Evolutionary conservation across 2,113 vertebrate species (phyloP).

Genomic region (Oenanthe oenanthe): DNA sequence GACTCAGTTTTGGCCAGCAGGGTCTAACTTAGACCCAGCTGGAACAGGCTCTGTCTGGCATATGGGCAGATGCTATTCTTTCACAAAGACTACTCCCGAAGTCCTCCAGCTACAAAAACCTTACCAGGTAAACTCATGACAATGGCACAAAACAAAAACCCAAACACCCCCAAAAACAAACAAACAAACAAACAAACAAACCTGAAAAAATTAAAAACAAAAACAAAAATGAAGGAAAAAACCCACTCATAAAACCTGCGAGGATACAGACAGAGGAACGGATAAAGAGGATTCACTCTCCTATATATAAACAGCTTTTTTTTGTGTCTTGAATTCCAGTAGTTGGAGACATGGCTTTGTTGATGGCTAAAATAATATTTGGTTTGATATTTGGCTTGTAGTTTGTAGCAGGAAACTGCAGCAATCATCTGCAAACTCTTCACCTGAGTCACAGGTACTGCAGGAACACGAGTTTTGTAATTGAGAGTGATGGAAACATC

Average conservation of each 20-base stretch:
- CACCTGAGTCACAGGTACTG: not conserved
- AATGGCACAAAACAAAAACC: not conserved
- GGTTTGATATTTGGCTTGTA: not conserved
- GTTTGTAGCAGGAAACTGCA: not conserved
- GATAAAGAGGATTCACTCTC: not conserved
- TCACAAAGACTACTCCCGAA: not conserved
- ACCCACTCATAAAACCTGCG: not conserved
- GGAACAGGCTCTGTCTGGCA: not conserved
- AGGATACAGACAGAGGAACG: not conserved
- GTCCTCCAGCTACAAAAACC: not conserved
- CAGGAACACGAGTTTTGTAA: not conserved
- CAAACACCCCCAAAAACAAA: accelerated
- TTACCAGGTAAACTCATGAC: not conserved
- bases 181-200: no score
- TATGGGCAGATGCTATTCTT: not conserved
- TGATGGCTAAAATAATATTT: not conserved
- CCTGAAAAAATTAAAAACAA: no score
- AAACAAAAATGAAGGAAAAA: no score
- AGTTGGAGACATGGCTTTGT: not conserved
- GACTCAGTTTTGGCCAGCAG: not conserved
- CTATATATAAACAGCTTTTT: not conserved
- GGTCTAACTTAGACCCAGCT: not conserved
- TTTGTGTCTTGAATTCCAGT: not conserved
- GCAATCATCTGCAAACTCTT: not conserved
- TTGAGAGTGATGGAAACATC: not conserved